A percentile compares a stretch with the other conserved stretches of the same genome.
phyloP scores from a whole-genome alignment of 35 echinoderm and acorn worm species.

The Heliocidaris tuberculata region DNA sequence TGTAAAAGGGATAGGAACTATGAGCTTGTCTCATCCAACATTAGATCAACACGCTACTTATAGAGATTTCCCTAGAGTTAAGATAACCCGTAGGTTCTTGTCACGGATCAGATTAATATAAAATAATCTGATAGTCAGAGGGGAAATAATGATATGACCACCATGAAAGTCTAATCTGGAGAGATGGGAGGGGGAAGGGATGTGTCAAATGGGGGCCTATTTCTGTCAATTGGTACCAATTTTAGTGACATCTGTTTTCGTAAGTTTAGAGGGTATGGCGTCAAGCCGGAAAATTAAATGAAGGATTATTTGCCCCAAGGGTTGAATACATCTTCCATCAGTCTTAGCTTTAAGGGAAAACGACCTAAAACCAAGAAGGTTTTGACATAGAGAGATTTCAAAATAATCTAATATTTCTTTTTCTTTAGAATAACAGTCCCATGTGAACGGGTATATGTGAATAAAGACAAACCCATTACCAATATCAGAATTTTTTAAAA shows the following conservation, averaged over 20 bases:
- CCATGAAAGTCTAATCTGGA: not conserved
- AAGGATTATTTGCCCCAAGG: not conserved
- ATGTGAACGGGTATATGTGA: not conserved
- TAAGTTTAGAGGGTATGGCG: not conserved
- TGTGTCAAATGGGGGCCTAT: not conserved
- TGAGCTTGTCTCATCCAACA: not conserved
- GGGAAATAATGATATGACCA: not conserved
- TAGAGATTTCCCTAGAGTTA: not conserved
- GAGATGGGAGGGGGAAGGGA: not conserved
- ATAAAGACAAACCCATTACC: not conserved
- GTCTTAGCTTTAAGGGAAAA: not conserved
- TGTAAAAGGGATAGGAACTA: not conserved
- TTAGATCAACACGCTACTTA: not conserved
- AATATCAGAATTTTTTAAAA: not conserved
- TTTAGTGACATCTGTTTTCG: not conserved
- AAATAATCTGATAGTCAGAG: not conserved
- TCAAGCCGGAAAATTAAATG: not conserved
- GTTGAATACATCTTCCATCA: not conserved
- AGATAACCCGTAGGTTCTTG: not conserved
- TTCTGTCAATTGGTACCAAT: conserved; percentile 2
- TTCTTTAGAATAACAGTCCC: not conserved
- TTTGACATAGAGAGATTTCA: not conserved
- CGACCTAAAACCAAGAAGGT: too few species aligned
- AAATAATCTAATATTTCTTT: not conserved
- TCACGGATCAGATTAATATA: not conserved